phyloP scores from a whole-genome alignment of 2,888 invertebrate species.

The Steinernema hermaphroditum region DNA sequence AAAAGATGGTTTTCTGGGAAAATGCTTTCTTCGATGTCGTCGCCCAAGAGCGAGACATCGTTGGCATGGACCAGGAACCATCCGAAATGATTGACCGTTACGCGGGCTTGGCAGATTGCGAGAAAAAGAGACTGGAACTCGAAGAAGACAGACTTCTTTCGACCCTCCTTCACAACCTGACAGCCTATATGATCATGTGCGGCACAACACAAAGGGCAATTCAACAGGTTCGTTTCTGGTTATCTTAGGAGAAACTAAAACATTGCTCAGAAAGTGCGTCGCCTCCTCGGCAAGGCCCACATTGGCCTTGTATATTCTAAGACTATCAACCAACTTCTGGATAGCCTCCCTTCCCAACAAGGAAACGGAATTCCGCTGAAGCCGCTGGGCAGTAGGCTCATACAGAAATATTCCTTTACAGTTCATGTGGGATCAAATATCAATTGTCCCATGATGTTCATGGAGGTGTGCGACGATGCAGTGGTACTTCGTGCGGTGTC shows the following conservation, averaged over 20 bases:
- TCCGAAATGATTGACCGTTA: slow-evolving; percentile 66
- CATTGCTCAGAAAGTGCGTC: slow-evolving; percentile 76
- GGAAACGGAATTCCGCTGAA: slow-evolving; percentile 96
- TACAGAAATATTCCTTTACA: slow-evolving; percentile 95
- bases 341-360: slow-evolving; percentile 87
- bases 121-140: slow-evolving; percentile 85
- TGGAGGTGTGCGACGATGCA: slow-evolving; percentile 86
- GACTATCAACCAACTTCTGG: slow-evolving; percentile 92
- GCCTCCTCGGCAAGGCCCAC: slow-evolving; percentile 94
- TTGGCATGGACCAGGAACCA: slow-evolving; percentile 89
- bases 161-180: slow-evolving; percentile 91
- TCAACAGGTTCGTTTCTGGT: slow-evolving; percentile 56
- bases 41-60: slow-evolving; percentile 93
- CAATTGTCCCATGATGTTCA: slow-evolving; percentile 75
- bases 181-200: slow-evolving; percentile 82
- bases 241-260: background rate
- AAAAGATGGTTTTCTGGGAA: slow-evolving; percentile 99
- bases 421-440: slow-evolving; percentile 94
- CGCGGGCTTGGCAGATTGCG: slow-evolving; percentile 64
- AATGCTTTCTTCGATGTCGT: slow-evolving; percentile 97
- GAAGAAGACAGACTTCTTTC: slow-evolving; percentile 94
- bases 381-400: slow-evolving; percentile 88
- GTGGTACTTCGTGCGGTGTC: slow-evolving; percentile 73
- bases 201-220: slow-evolving; percentile 58
- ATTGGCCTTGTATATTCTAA: slow-evolving; percentile 96